Evolutionary conservation across 2,797 vertebrate species (phyloP).

Genomic region (Molothrus ater): DNA sequence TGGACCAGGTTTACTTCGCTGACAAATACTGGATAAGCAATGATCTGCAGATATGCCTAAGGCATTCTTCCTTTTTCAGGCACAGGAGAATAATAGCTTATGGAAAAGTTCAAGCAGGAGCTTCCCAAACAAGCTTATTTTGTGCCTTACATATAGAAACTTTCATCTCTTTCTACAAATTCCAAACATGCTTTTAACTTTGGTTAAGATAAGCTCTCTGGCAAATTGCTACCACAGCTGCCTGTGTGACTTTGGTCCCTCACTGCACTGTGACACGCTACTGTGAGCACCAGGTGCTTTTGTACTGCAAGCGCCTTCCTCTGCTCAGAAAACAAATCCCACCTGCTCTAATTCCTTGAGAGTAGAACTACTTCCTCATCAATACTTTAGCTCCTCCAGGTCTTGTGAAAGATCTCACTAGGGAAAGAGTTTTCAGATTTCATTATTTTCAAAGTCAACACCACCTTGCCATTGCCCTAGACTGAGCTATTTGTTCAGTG

Average conservation of each 20-base stretch:
- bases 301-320: neutral
- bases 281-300: fast-evolving
- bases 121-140: neutral
- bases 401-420: neutral
- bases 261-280: fast-evolving
- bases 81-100: neutral
- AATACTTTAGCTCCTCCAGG: neutral
- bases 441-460: neutral
- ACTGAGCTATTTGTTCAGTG: neutral
- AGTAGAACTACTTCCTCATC: neutral
- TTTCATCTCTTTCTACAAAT: neutral
- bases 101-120: neutral
- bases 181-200: neutral
- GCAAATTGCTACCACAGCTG: neutral
- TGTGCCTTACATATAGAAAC: neutral
- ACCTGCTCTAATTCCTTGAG: neutral
- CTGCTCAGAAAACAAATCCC: neutral
- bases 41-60: neutral
- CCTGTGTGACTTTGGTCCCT: neutral
- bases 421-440: neutral
- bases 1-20: neutral
- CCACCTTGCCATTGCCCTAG: neutral
- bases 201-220: neutral
- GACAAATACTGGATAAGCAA: neutral
- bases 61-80: neutral